Evolutionary conservation across 2,888 invertebrate genomes (phyloP), one percentile per base, ranked within the genome.

Genomic region (Ctenicera cuprea): DNA sequence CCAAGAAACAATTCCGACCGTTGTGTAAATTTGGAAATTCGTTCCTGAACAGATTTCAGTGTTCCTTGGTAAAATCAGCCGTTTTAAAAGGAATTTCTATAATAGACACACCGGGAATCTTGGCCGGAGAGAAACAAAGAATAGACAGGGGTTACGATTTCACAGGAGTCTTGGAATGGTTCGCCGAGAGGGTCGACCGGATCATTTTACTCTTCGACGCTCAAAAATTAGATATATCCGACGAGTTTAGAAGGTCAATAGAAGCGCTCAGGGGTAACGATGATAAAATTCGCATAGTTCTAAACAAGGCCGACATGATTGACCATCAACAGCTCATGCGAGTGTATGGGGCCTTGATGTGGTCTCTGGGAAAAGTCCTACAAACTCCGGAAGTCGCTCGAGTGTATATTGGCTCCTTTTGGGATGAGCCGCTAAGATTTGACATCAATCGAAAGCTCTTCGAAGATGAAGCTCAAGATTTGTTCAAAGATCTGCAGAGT

Each of bases 221-320:
- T 18, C 99, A 99, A 89, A 99, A 99, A 87, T 90, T 99, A 70
- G 99, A 99, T 85, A 99, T 99, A 83, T 99, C 98, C 0, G 99
- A 99, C 87, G 99, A 99, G 88, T 99, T 99, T 87, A 90, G 97
- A 74, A 90, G 98, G 80, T 97, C 97, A 65, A 99, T 99, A 82
- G 98, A 99, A 86, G 98, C 98, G 0, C 89, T 98, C 11, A 91
- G 96, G 76, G 97, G 97, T 0, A 97, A 98, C 85, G 98, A 98
- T 85, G 98, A 98, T 84, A 98, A 98, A 89, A 99, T 99, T 78
- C 91, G 99, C 75, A 99, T 99, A 83, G 98, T 99, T 68, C 89
- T 99, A 0, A 99, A 99, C 89, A 99, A 99, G 87, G 98, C 99
- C 4, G 99, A 99, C 85, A 98, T 98, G 97, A 95, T 99, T 61